Conservation (phyloP, 2,113 vertebrate species). For the Bubo scandiacus region DNA sequence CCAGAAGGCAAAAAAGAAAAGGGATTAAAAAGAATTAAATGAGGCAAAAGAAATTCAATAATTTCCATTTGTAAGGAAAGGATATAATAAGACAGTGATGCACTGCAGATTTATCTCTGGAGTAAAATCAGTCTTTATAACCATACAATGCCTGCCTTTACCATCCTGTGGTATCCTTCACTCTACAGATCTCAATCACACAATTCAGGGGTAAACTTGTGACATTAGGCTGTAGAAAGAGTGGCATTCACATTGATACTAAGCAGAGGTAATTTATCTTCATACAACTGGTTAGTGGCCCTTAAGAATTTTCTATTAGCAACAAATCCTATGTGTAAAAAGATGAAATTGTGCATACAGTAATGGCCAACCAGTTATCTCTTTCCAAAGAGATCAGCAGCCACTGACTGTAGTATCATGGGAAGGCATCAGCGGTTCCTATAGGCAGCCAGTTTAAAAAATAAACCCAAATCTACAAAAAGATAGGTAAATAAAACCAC, state of each 20-base stretch:
- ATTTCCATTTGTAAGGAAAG: conserved; percentile 68
- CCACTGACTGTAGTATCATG: neutral
- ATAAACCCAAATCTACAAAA: neutral
- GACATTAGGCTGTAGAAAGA: neutral
- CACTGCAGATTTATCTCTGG: conserved; percentile 42
- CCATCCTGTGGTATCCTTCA: neutral
- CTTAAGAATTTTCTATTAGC: neutral
- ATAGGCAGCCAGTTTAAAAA: neutral
- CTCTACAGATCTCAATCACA: neutral
- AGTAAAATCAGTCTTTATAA: conserved; percentile 38
- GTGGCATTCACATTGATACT: neutral
- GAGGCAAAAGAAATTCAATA: conserved; percentile 65
- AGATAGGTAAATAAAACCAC: neutral
- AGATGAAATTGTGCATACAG: neutral
- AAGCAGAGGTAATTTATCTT: conserved; percentile 22
- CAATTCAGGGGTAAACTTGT: neutral
- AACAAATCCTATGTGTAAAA: neutral
- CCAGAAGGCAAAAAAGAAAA: conserved; percentile 10
- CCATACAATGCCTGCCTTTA: conserved; percentile 5
- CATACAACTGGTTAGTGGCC: neutral
- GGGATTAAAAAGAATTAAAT: conserved; percentile 60
- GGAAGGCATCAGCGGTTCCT: neutral
- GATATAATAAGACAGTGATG: conserved; percentile 50
- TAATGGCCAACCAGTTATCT: neutral
- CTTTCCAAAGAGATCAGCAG: neutral